Evolutionary conservation across 2,113 vertebrate genomes (phyloP).

Genomic region (Phainopepla nitens): DNA sequence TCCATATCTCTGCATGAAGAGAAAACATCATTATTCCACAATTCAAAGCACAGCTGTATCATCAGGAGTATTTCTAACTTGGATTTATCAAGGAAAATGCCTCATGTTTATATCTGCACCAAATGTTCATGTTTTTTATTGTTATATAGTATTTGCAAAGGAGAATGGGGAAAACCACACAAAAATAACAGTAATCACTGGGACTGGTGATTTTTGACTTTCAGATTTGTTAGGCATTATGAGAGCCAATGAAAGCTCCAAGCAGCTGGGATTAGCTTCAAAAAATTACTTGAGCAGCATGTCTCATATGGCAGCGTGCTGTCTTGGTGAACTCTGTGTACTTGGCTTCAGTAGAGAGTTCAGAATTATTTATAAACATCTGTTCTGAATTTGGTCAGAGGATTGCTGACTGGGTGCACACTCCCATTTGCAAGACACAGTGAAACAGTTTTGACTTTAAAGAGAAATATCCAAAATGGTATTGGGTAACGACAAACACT

Average conservation of each 20-base stretch:
- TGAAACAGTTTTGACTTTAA: background rate
- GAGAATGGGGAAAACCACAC: background rate
- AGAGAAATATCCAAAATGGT: background rate
- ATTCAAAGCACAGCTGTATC: background rate
- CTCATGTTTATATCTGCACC: background rate
- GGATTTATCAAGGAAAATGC: background rate
- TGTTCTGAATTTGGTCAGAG: constrained; percentile 40
- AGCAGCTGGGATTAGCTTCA: background rate
- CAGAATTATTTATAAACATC: constrained; percentile 37
- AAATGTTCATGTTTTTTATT: background rate
- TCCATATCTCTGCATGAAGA: background rate
- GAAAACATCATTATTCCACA: background rate
- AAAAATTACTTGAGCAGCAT: background rate
- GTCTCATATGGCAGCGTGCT: background rate
- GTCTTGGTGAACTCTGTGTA: constrained; percentile 37
- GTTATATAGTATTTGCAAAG: background rate
- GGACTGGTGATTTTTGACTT: background rate
- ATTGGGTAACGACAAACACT: background rate
- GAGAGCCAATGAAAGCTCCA: background rate
- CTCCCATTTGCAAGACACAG: background rate
- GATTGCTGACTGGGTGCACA: background rate
- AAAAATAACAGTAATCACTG: background rate
- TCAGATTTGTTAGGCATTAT: background rate
- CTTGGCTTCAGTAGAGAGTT: constrained; percentile 19
- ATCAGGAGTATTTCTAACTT: background rate